These are phyloP conservation scores for Cyanoramphus novaezelandiae DNA, from an alignment of 2,113 vertebrate genomes.

Conservation along the genomic window DNA sequence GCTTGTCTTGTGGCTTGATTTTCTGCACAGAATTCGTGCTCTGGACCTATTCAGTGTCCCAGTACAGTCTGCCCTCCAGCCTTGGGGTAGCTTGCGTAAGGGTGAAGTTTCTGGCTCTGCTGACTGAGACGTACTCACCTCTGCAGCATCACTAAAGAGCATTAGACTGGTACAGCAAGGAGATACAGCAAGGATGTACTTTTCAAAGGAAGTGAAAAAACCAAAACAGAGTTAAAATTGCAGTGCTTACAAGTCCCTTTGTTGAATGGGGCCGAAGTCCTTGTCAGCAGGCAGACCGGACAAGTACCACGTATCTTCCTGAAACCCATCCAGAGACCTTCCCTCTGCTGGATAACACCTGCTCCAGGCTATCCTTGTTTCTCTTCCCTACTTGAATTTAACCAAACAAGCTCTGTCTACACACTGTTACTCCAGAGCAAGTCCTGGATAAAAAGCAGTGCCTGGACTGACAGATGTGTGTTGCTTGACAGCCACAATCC, in stretches of 20 bases:
- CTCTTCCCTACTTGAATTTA: neutral
- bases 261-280: neutral
- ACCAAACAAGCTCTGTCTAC: neutral
- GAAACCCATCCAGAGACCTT: neutral
- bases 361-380: neutral
- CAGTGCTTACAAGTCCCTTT: neutral
- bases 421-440: neutral
- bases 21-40: neutral
- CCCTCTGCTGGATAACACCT: neutral
- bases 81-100: neutral
- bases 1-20: neutral
- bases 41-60: neutral
- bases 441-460: neutral
- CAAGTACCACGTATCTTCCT: neutral
- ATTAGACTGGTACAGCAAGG: neutral
- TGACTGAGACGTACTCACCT: fast-evolving
- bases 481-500: neutral
- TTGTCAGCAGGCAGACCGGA: neutral
- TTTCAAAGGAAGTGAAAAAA: neutral
- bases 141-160: neutral
- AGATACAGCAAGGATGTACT: neutral
- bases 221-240: neutral
- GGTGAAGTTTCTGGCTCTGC: neutral
- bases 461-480: fast-evolving
- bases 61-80: neutral